phyloP scores from a whole-genome alignment of 2,797 vertebrate genomes.

The Vireo griseus region DNA sequence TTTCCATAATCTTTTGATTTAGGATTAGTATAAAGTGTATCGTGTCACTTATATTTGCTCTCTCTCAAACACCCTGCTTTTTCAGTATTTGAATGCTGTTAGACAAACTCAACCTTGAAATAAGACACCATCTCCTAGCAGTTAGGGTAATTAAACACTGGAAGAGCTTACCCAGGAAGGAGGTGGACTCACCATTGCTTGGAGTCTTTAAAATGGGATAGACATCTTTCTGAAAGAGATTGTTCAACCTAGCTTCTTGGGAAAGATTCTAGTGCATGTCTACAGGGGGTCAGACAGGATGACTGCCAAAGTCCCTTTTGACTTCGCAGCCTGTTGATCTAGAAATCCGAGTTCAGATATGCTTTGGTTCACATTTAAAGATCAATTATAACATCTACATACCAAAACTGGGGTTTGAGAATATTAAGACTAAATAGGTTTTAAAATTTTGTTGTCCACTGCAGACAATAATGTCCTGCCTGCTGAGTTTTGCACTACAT shows the following conservation, averaged over 20 bases:
- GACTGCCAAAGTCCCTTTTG: background rate
- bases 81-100: constrained; percentile 32
- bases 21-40: constrained; percentile 58
- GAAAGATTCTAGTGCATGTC: background rate
- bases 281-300: background rate
- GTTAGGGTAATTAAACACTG: constrained; percentile 47
- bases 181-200: constrained; percentile 28
- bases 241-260: background rate
- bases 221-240: constrained; percentile 16
- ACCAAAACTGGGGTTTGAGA: background rate
- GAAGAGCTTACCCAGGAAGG: constrained; percentile 13
- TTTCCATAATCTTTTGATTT: constrained; percentile 67
- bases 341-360: background rate
- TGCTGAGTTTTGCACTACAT: background rate
- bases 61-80: background rate
- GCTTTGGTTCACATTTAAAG: background rate
- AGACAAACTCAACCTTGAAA: constrained; percentile 50
- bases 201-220: constrained; percentile 44
- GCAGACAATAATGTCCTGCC: background rate
- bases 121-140: constrained; percentile 42
- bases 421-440: background rate
- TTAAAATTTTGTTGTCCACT: background rate
- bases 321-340: background rate
- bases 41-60: constrained; percentile 52
- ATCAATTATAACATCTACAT: background rate